Evolutionary conservation across 1,140 invertebrate species (phyloP), one percentile per base, ranked within the genome.

Genomic region (Drosophila bifasciata): DNA sequence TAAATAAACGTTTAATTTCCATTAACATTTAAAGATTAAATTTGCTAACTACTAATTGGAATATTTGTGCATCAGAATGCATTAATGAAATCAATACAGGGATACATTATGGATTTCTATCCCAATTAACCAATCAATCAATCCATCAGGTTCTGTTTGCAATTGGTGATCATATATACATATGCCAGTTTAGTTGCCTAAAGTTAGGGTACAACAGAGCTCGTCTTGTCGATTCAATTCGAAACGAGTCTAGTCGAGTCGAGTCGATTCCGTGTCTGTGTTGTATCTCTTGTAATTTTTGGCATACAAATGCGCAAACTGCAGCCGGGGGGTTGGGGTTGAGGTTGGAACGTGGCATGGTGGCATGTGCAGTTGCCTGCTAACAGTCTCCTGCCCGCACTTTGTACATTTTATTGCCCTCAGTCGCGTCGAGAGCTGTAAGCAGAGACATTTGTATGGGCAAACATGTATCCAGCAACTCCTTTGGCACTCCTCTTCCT

Each of bases 321-420:
- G 81, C 73, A 77, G 64, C 32, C 5, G 6, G 5, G 23, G 23
- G 40, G 32, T 39, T 48, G 51, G 45, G 51, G 48, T n/a, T n/a
- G n/a, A n/a, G 17, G 32, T 36, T 57, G 52, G 25, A 43, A 48
- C 15, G 23, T 19, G 57, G 9, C 39, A 15, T 32, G 13, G 23
- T 19, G 57, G 9, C 39, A 15, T 32, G 13, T 7, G 8, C 40
- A 41, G 32, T 50, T 36, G 36, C 59, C 11, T 32, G 44, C 28
- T 21, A 28, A n/a, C 28, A 17, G 16, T 11, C 11, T 16, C 44
- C 32, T 16, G 36, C 40, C 25, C 56, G 59, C 77, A 69, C 79
- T 79, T 85, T 86, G 81, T 71, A 85, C 77, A 86, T 86, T 86
- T 88, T 88, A 86, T 86, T 81, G 81, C 77, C 77, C 52, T 76